A percentile compares a stretch with the other conserved stretches of the same genome.
Conservation (phyloP, 2,888 invertebrate genomes). For the Cantharis nigra region DNA sequence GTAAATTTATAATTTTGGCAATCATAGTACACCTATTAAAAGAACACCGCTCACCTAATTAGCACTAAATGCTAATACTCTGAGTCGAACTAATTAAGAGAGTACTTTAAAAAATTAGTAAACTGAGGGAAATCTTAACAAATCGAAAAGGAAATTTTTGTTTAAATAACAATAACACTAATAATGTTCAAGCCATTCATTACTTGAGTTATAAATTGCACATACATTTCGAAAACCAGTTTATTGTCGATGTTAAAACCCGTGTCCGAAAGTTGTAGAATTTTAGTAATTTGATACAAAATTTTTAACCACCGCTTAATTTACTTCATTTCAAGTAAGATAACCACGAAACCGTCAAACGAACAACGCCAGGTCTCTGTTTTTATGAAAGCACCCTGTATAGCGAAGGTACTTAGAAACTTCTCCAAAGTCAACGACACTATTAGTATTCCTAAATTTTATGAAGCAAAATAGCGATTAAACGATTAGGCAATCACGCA, state of each 20-base stretch:
- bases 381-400: neutral
- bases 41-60: neutral
- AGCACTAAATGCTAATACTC: neutral
- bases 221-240: neutral
- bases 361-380: neutral
- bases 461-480: slow-evolving; percentile 9
- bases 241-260: neutral
- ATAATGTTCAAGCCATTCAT: neutral
- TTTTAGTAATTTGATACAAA: neutral
- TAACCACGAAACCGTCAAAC: neutral
- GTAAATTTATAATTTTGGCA: neutral
- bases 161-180: neutral
- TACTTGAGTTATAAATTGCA: neutral
- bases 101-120: neutral
- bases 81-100: neutral
- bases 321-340: neutral
- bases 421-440: slow-evolving; percentile 24
- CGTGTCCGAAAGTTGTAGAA: neutral
- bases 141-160: neutral
- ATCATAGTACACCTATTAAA: neutral
- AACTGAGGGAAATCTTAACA: neutral
- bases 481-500: slow-evolving; percentile 23
- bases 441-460: slow-evolving; percentile 19
- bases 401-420: neutral
- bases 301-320: neutral